phyloP scores from a whole-genome alignment of 2,113 vertebrate species.

The Oophaga pumilio region DNA sequence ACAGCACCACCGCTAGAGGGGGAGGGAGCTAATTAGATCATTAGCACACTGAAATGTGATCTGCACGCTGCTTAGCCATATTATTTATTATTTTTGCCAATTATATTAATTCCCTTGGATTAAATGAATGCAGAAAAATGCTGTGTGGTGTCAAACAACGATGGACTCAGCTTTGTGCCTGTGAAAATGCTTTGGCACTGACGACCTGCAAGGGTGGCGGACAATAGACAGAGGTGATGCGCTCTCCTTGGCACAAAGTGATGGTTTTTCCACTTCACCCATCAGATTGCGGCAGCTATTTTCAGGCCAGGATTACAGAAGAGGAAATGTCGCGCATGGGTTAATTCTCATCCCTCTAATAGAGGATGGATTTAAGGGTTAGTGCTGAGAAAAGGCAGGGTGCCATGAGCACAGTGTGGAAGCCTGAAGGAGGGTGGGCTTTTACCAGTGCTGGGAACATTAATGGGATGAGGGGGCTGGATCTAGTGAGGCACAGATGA shows the following conservation, averaged over 20 bases:
- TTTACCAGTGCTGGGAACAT: slow-evolving; percentile 13
- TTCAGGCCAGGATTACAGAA: background rate
- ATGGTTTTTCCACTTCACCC: background rate
- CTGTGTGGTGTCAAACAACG: too few species aligned
- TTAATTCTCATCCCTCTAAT: background rate
- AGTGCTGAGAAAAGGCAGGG: slow-evolving; percentile 46
- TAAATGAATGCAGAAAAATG: background rate
- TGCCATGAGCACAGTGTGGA: slow-evolving; percentile 48
- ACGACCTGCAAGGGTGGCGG: background rate
- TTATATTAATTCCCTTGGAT: background rate
- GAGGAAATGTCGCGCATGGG: background rate
- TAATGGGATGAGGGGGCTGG: slow-evolving; percentile 9
- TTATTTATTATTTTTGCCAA: slow-evolving; percentile 3
- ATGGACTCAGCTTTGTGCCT: background rate
- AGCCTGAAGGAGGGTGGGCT: slow-evolving; percentile 18
- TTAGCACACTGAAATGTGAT: slow-evolving; percentile 44
- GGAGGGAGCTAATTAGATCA: slow-evolving; percentile 55
- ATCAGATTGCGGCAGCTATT: background rate
- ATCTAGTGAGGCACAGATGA: background rate
- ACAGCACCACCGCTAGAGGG: slow-evolving; percentile 23
- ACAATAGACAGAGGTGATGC: background rate
- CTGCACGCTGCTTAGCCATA: slow-evolving; percentile 14
- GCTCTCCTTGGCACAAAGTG: background rate
- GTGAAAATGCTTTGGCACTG: background rate
- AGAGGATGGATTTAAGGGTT: slow-evolving; percentile 23